Percentiles rank a stretch among this genome's conserved stretches.
Conservation (phyloP, 2,797 vertebrate species). For the Erpetoichthys calabaricus region DNA sequence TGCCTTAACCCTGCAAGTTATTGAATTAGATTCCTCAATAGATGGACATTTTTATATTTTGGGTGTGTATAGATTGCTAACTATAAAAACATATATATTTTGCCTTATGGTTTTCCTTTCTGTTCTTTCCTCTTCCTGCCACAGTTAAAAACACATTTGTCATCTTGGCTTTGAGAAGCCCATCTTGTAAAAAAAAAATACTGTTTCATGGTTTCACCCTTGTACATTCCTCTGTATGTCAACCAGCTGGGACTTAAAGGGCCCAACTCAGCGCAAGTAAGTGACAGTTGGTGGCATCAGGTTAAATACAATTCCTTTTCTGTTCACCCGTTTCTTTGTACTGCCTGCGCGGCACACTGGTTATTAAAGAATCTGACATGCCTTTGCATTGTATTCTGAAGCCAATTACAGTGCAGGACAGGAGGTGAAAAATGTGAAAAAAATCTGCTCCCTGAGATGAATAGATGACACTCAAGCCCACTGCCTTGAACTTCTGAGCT, state of each 20-base stretch:
- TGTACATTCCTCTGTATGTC: not conserved
- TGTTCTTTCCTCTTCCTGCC: too few relatives aligned
- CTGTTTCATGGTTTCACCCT: not conserved
- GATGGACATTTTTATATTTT: too few relatives aligned
- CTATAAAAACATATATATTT: too few relatives aligned
- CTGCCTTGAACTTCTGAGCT: too few relatives aligned
- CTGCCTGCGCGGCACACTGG: slow-evolving; percentile 29
- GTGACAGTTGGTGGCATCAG: slow-evolving; percentile 29
- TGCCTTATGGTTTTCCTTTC: too few relatives aligned
- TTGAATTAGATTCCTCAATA: too few relatives aligned
- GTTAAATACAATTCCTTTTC: slow-evolving; percentile 49
- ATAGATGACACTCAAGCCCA: too few relatives aligned
- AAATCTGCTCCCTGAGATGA: not conserved
- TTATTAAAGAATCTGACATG: slow-evolving; percentile 58
- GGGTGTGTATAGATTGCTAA: too few relatives aligned
- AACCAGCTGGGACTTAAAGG: too few relatives aligned
- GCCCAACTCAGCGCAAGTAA: not conserved
- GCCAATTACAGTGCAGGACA: slow-evolving; percentile 4
- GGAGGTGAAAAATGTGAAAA: not conserved
- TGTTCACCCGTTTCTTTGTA: slow-evolving; percentile 37
- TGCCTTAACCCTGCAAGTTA: too few relatives aligned
- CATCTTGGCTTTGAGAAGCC: too few relatives aligned
- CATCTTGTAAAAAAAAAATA: not conserved
- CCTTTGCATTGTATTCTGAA: slow-evolving; percentile 42
- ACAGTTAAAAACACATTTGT: too few relatives aligned